phyloP scores from a whole-genome alignment of 2,113 vertebrate species.

The Xiphophorus maculatus region DNA sequence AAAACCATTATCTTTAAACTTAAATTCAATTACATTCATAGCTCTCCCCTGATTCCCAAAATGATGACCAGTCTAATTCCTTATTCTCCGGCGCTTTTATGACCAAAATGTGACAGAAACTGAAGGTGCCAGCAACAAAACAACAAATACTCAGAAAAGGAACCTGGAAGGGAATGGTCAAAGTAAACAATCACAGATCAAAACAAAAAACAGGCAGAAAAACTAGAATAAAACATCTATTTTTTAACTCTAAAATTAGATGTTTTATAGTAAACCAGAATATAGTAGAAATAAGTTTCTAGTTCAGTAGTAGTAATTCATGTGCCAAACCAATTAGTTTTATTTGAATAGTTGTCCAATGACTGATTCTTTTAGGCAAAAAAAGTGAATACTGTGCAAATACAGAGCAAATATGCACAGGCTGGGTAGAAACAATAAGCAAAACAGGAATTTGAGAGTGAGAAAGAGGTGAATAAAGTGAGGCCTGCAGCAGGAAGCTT shows the following conservation, averaged over 20 bases:
- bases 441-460: conserved; percentile 9
- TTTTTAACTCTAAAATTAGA: too few species aligned
- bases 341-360: neutral
- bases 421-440: neutral
- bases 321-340: neutral
- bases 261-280: neutral
- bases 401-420: neutral
- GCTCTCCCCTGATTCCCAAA: conserved; percentile 46
- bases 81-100: conserved; percentile 26
- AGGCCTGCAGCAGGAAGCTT: conserved; percentile 44
- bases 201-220: neutral
- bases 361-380: neutral
- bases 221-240: too few species aligned
- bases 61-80: conserved; percentile 47
- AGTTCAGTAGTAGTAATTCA: neutral
- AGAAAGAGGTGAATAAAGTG: neutral
- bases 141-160: conserved; percentile 15
- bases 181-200: conserved; percentile 48
- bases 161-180: neutral
- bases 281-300: neutral
- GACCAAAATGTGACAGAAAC: conserved; percentile 28
- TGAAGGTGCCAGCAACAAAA: conserved; percentile 16
- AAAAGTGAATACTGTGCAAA: neutral
- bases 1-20: conserved; percentile 62
- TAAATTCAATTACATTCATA: conserved; percentile 64